phyloP scores from a whole-genome alignment of 2,888 invertebrate species.

The Tetheella fluctuosa region DNA sequence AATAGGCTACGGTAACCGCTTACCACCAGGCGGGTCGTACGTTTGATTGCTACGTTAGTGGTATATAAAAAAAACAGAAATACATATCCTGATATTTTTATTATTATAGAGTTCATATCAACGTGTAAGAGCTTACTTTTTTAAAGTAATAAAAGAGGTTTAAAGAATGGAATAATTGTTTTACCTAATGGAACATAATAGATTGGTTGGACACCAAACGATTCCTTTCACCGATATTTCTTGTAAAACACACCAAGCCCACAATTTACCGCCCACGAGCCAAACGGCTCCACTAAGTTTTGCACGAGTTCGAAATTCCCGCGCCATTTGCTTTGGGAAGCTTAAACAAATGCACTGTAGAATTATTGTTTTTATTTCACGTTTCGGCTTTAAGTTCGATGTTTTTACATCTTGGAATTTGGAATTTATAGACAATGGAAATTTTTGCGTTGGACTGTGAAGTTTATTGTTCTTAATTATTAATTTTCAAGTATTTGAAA shows the following conservation, averaged over 20 bases:
- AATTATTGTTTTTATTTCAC: slow-evolving; percentile 20
- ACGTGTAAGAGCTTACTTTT: too few relatives aligned
- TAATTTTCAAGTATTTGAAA: neutral
- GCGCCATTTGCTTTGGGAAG: slow-evolving; percentile 19
- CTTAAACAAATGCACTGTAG: slow-evolving; percentile 18
- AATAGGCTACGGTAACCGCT: too few relatives aligned
- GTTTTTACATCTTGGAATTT: slow-evolving; percentile 5
- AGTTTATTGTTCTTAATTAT: neutral
- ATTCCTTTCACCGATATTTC: neutral
- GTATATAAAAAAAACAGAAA: too few relatives aligned
- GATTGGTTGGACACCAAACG: neutral
- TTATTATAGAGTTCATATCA: too few relatives aligned
- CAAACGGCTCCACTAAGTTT: slow-evolving; percentile 12
- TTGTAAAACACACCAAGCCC: slow-evolving; percentile 9
- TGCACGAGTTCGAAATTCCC: slow-evolving; percentile 18
- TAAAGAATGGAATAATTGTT: neutral
- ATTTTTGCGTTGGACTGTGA: neutral
- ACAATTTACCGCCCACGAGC: slow-evolving; percentile 18
- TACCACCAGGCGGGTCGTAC: too few relatives aligned
- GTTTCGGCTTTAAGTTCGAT: slow-evolving; percentile 5
- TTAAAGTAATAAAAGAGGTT: too few relatives aligned
- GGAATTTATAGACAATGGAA: neutral
- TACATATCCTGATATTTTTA: too few relatives aligned
- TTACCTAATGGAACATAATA: neutral
- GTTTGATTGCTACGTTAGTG: too few relatives aligned